Evolutionary conservation across 2,113 vertebrate genomes (phyloP), one percentile per base, ranked within the genome.

Genomic region (Eurystomus gularis): DNA sequence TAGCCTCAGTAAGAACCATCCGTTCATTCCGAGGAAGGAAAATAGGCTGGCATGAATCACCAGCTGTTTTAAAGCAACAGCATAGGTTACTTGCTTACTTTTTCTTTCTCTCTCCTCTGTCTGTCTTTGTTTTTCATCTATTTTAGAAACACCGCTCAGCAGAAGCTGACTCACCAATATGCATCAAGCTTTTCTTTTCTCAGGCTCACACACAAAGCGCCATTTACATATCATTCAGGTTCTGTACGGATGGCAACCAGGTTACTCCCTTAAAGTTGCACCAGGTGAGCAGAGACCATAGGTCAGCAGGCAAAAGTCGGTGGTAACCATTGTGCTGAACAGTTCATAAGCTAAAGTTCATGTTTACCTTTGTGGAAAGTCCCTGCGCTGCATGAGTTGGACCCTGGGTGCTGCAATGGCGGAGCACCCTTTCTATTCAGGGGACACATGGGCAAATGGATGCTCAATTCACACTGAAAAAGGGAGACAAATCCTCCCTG

Each of bases 281-380:
- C 44, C 40, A 37, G 40, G 23, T 1, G 3, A 91, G 37, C 57
- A 75, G 52, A 94, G 70, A 65, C 33, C 4, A 7, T 9, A 78
- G 52, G 70, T 85, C 94, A 94, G 76, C 61, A 86, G 61, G 60
- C 70, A 82, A 40, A 81, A 89, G 52, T 61, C 86, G 54, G 52
- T 2, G 25, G 66, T 28, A 52, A 82, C 58, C 13, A 51, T 2
- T 71, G 49, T 57, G 54, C 62, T 29, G 24, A 79, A 66, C 7
- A 3, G 49, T 62, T 82, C 84, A 65, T 20, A 17, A 96, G 25
- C 83, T 91, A 61, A 95, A 83, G 95, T 96, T 80, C 93, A 80
- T 92, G 84, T 96, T 97, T 97, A 85, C 70, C 52, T 84, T 52
- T n/a, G 42, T 52, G 69, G 35, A 90, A 94, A 52, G 42, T 71